Base-by-base conservation (phyloP, 2,888 invertebrate genomes). In the Pyralis farinalis region DNA sequence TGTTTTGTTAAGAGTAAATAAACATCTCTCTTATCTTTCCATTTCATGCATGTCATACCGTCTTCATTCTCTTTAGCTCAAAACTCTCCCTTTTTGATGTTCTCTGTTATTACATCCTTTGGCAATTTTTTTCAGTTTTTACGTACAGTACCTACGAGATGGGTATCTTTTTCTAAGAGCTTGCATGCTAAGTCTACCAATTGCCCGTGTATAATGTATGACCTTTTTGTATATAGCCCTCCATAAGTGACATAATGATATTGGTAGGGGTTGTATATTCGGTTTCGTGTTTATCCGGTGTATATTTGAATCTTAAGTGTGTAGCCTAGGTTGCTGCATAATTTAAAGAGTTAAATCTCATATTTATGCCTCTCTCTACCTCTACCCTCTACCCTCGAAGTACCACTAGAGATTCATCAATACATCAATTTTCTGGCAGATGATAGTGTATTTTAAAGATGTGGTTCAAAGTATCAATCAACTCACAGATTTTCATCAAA, bases 111-210 rank as follows among this genome's bases (percentile, higher is more conserved):
- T 8, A 76, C 65, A 38, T 47, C 42, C 39, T 55, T 57, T 29
- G 70, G 67, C 37, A 71, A 57, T 35, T 52, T 46, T 49, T 47
- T 56, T 47, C 64, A 52, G 44, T 71, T 69, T 51, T 60, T 63
- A 47, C 66, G 47, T 27, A 71, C 35, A 32, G 68, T 72, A 9
- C 69, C 69, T 39, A 66, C 47, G 16, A 69, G 45, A 54, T 71
- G 62, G 6, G 66, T 69, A 30, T 65, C 51, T 36, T 63, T 49
- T 7, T 57, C 30, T 35, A 71, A 42, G 37, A 73, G 49, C 33
- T 58, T 28, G 28, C 59, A 40, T 16, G 63, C 70, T 34, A 72
- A 46, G 68, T 68, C 41, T 65, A 65, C 54, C 56, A 66, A 41
- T 67, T 69, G 44, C 69, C 65, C 8, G 63, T 65, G 22, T 44